Base-by-base conservation (phyloP, 1,140 invertebrate species). In the Philaenus spumarius region DNA sequence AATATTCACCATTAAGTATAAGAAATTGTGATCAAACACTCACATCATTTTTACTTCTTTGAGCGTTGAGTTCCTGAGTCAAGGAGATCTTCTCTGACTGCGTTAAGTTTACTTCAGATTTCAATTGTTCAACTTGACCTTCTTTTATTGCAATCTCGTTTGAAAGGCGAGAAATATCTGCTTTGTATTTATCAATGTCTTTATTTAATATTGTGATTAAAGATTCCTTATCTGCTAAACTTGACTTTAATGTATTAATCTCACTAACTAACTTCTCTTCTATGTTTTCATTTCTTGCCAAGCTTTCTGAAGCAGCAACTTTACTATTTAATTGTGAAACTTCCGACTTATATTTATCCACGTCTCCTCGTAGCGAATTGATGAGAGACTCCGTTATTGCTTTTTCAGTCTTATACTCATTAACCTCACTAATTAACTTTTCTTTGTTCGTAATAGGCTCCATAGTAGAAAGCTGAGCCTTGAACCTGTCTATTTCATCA, bases 11-110 rank as follows among this genome's bases (percentile, higher is more conserved):
- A n/a, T n/a, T n/a, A n/a, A n/a, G n/a, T n/a, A n/a, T n/a, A n/a
- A 42, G 15, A 40, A 51, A 15, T 23, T 34, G 37, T 15, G 2
- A 26, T 9, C 34, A 30, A 35, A 30, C 39, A 80, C 85, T 83
- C 68, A 89, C 87, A 75, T 90, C 84, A 73, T 87, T 89, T 74
- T 89, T 89, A 37, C 78, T 77, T 67, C 78, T 81, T 71, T 89
- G 83, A 45, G 77, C 72, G 42, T 82, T 77, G 45, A 90, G 72
- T 67, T 87, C 81, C 45, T 76, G 69, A 61, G 76, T 71, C 30
- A 84, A 68, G 12, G 50, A 24, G 3, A 34, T 34, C 20, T 12
- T 4, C 20, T 34, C 37, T 5, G 30, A n/a, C 15, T 5, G 15
- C 24, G n/a, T 15, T 59, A 68, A 67, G 23, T 71, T 67, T 19